Conservation (phyloP, 2,113 vertebrate species). For the Calyptomena viridis region DNA sequence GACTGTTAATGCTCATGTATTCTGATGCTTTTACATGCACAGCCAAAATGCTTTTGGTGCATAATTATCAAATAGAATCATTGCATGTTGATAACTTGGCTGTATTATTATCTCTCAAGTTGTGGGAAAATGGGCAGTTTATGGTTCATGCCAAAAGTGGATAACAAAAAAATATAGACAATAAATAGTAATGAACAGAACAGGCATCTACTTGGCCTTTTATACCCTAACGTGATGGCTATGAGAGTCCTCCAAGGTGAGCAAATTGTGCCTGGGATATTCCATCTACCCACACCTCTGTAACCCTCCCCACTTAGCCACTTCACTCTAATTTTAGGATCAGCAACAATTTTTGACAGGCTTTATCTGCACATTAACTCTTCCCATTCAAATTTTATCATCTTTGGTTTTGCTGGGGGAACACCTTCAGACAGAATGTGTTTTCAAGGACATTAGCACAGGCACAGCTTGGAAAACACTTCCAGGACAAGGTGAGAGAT, state of each 20-base stretch:
- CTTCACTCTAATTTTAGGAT: not conserved
- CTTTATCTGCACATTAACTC: not conserved
- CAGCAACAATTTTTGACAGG: not conserved
- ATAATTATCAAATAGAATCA: not conserved
- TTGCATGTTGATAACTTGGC: not conserved
- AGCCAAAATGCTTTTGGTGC: slow-evolving; percentile 18
- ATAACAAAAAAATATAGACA: not conserved
- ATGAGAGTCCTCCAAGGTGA: not conserved
- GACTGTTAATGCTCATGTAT: not conserved
- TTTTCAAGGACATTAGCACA: not conserved
- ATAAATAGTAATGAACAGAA: not conserved
- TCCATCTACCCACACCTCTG: not conserved
- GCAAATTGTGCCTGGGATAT: not conserved
- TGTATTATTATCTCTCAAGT: not conserved
- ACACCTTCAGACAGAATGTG: not conserved
- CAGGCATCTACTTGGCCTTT: not conserved
- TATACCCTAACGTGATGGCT: not conserved
- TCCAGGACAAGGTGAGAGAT: not conserved
- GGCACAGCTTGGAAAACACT: not conserved
- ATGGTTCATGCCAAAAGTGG: not conserved
- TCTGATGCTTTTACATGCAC: slow-evolving; percentile 30
- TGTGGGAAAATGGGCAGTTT: not conserved
- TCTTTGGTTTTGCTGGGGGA: not conserved
- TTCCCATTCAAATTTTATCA: not conserved
- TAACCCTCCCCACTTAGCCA: not conserved